Conservation (phyloP, 2,113 vertebrate genomes). For the Etheostoma spectabile region DNA sequence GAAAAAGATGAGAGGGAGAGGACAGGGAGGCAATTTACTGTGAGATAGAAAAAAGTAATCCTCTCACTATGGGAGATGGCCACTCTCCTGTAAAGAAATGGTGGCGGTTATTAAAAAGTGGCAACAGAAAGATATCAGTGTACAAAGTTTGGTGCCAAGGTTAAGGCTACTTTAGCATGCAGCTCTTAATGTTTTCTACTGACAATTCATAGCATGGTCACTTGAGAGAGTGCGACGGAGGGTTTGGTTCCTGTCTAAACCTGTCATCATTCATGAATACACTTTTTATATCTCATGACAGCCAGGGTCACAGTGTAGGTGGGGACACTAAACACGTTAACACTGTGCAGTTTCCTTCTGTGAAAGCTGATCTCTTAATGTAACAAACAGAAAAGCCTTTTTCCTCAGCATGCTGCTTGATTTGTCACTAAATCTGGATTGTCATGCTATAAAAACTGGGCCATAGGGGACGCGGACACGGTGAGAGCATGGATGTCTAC, state of each 20-base stretch:
- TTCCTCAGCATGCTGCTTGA: conserved; percentile 53
- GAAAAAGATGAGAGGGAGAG: conserved; percentile 46
- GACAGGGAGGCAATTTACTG: conserved; percentile 34
- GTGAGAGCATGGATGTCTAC: conserved; percentile 59
- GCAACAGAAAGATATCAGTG: conserved; percentile 64
- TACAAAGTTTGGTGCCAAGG: conserved; percentile 49
- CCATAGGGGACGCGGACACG: conserved; percentile 44
- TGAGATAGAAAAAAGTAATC: conserved; percentile 54
- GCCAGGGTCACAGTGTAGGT: conserved; percentile 64
- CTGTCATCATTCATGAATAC: conserved; percentile 61
- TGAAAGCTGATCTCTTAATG: conserved; percentile 75
- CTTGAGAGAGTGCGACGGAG: conserved; percentile 24
- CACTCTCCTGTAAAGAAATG: conserved; percentile 45
- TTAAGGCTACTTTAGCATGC: conserved; percentile 23
- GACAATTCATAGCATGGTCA: conserved; percentile 54
- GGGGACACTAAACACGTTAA: conserved; percentile 53
- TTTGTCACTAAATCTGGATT: conserved; percentile 76
- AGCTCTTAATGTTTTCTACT: conserved; percentile 20
- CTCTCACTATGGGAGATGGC: conserved; percentile 46
- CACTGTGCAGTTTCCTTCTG: conserved; percentile 41
- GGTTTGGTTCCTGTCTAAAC: conserved; percentile 52
- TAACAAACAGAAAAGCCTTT: conserved; percentile 73
- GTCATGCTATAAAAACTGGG: conserved; percentile 57
- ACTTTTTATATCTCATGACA: conserved; percentile 59
- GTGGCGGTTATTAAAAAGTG: conserved; percentile 63